Conservation (phyloP, 2,113 vertebrate species). For the Thomomys bottae region DNA sequence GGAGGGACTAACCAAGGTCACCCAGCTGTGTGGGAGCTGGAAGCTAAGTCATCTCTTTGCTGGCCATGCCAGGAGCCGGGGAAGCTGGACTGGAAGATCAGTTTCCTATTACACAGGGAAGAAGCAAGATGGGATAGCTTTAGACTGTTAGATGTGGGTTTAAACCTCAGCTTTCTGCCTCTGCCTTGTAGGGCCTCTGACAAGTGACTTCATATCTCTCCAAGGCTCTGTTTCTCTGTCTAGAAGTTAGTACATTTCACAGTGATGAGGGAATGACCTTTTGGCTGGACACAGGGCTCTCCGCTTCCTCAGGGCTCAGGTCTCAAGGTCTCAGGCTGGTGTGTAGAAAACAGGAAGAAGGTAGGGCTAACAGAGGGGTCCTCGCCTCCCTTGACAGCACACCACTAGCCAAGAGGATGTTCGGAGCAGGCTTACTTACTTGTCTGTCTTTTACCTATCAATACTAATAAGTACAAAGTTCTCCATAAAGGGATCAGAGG, state of each 20-base stretch:
- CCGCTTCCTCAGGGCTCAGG: not conserved
- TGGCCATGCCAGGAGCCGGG: fast-evolving
- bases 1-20: not conserved
- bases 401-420: too few relatives aligned
- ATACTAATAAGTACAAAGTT: not conserved
- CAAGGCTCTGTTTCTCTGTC: not conserved
- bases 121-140: not conserved
- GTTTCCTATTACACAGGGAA: not conserved
- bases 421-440: not conserved
- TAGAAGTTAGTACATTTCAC: not conserved
- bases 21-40: fast-evolving
- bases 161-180: not conserved
- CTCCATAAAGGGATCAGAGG: not conserved
- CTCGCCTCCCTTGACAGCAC: not conserved
- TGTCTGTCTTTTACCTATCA: too few relatives aligned
- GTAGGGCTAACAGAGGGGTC: not conserved
- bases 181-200: not conserved
- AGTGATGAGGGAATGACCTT: not conserved
- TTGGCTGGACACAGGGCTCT: not conserved
- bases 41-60: not conserved
- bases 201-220: not conserved
- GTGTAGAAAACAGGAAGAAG: not conserved
- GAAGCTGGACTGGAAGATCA: not conserved
- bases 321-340: not conserved
- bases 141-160: not conserved